These are phyloP conservation scores for Corythaeola cristata DNA, from an alignment of 2,113 vertebrate species.

Conservation along the genomic window DNA sequence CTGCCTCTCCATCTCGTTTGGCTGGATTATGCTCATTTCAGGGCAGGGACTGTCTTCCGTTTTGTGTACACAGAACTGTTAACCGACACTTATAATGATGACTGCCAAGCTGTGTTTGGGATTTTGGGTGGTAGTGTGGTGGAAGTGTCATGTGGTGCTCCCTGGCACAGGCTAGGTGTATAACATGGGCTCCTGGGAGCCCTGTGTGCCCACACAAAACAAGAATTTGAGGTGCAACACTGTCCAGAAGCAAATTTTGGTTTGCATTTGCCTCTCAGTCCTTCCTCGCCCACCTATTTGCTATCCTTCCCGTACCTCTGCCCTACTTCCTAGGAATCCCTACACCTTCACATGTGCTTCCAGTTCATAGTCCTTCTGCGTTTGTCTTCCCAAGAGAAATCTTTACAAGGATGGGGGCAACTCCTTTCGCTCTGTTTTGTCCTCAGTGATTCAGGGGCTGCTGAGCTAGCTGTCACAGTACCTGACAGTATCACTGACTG, in stretches of 20 bases:
- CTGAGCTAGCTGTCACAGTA: conserved; percentile 69
- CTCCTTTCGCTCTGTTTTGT: background rate
- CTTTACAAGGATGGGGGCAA: background rate
- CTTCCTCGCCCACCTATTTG: background rate
- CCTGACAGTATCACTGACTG: conserved; percentile 92
- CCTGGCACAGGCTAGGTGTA: background rate
- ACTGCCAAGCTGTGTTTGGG: background rate
- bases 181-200: background rate
- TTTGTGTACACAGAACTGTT: background rate
- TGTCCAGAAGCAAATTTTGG: background rate
- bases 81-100: background rate
- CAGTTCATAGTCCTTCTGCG: background rate
- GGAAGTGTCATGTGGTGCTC: background rate
- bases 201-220: background rate
- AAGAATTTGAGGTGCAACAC: background rate
- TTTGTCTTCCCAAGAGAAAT: background rate
- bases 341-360: background rate
- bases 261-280: background rate
- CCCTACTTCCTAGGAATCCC: background rate
- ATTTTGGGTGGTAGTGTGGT: background rate
- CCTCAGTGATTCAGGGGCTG: conserved; percentile 75
- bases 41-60: background rate
- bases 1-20: background rate
- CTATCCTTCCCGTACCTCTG: background rate
- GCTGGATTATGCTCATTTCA: background rate